Evolutionary conservation across 23 tunicate species (phyloP), one percentile per base, ranked within the genome.

Genomic region (Halocynthia roretzi): DNA sequence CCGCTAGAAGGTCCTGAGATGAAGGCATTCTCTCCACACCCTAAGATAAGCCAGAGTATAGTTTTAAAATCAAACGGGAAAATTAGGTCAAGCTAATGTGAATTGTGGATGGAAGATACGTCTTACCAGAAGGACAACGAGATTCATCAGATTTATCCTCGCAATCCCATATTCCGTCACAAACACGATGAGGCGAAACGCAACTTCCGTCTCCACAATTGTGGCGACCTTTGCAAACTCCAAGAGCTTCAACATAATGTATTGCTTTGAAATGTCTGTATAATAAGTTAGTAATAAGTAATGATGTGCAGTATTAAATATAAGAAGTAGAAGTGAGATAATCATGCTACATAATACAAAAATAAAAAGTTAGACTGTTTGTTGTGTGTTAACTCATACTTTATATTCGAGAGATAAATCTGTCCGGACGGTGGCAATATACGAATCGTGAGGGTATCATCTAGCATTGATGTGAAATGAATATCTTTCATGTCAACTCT

Each of bases 121-220:
- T 48, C 49, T 73, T 69, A 92, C 98, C 98, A 71, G 98, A 92
- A 6, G 84, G 77, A 67, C 98, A 92, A 12, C 79, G 77, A 31
- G 58, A 23, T 55, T 92, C 98, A 70, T 92, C 98, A 7, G 93
- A 86, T 11, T 54, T 54, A 75, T 92, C 98, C 6, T 44, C 40
- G 71, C 98, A 92, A 53, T 92, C 87, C 21, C 90, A 62, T 9
- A 70, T 69, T n/a, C 98, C 98, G 72, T 92, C 87, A 78, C 98
- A 92, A 54, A 92, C 85, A 70, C 80, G 84, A 44, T 72, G 77
- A 10, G 80, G 82, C 15, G 98, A 86, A 0, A 92, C 87, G 53
- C 98, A 92, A 22, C 56, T 78, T 23, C 92, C 92, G 66, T 86
- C 75, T 7, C 72, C 84, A 75, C 98, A 92, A 57, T 71, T 78